Conservation (phyloP, 2,797 vertebrate genomes). For the Hyperoplus immaculatus region DNA sequence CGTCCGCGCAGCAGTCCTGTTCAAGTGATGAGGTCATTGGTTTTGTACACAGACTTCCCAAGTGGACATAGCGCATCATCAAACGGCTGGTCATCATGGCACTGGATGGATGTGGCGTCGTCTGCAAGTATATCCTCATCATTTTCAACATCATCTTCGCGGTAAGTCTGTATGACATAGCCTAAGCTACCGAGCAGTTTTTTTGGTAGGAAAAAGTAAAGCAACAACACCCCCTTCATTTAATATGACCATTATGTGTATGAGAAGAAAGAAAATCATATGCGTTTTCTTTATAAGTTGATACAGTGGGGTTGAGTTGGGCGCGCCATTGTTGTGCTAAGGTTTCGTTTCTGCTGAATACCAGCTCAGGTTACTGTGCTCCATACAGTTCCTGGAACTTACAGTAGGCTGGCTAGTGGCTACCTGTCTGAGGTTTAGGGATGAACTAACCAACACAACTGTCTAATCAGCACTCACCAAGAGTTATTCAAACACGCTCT, state of each 20-base stretch:
- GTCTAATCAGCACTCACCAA: not conserved
- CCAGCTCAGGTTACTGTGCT: not conserved
- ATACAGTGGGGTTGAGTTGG: accelerated
- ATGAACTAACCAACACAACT: accelerated
- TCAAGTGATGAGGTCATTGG: not conserved
- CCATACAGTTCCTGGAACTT: not conserved
- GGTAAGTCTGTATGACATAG: constrained; percentile 63
- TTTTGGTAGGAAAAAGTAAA: too few species aligned
- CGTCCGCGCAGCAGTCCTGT: not conserved
- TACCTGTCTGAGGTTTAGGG: not conserved
- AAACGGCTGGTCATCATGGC: constrained; percentile 64
- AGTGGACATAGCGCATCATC: too few species aligned
- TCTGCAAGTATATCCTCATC: constrained; percentile 78
- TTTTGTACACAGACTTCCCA: not conserved
- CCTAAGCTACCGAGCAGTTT: not conserved
- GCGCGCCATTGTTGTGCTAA: not conserved
- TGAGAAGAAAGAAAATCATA: too few species aligned
- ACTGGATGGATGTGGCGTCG: constrained; percentile 73
- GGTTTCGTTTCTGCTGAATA: constrained; percentile 20
- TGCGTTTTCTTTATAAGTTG: too few species aligned
- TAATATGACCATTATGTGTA: too few species aligned
- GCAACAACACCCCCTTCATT: too few species aligned
- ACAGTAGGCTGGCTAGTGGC: too few species aligned
- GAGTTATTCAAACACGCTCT: not conserved
- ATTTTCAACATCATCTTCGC: constrained; percentile 80